Percentiles rank a stretch among this genome's conserved stretches.
These are phyloP conservation scores for Heteractis magnifica DNA, from an alignment of 92 coral and sea anemone genomes.

Conservation along the genomic window DNA sequence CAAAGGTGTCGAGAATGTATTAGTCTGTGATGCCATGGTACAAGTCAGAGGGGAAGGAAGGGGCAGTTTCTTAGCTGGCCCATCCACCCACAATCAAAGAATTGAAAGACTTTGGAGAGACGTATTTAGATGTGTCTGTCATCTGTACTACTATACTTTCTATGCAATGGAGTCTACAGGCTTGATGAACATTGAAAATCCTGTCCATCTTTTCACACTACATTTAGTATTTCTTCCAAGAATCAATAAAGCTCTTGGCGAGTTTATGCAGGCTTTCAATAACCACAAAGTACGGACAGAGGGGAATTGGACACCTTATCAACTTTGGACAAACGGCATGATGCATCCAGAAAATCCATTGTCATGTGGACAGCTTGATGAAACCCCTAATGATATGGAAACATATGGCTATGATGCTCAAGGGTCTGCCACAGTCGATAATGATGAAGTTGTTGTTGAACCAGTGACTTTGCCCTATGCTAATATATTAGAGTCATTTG, in stretches of 20 bases:
- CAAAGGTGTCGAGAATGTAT: conserved; percentile 34
- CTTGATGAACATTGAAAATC: conserved; percentile 25
- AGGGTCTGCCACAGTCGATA: conserved; percentile 53
- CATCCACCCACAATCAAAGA: conserved; percentile 52
- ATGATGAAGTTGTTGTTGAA: conserved; percentile 53
- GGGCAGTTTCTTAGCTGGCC: no score
- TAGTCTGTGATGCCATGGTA: no score
- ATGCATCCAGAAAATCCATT: conserved; percentile 51
- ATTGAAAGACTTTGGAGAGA: conserved; percentile 60
- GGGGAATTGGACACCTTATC: conserved; percentile 40
- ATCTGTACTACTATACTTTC: conserved; percentile 48
- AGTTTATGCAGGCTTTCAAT: conserved; percentile 36
- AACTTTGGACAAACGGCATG: conserved; percentile 43
- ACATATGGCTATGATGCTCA: conserved; percentile 56
- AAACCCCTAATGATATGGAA: conserved; percentile 58
- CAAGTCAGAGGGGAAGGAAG: no score
- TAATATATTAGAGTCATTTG: conserved; percentile 45
- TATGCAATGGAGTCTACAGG: conserved; percentile 53
- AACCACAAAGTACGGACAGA: conserved; percentile 37
- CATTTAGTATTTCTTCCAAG: conserved; percentile 44
- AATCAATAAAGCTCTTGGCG: conserved; percentile 39
- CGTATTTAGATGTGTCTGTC: conserved; percentile 44
- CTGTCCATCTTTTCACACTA: conserved; percentile 32
- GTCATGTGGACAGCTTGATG: conserved; percentile 47
- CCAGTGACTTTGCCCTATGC: conserved; percentile 32